phyloP scores from a whole-genome alignment of 92 coral and sea anemone species.

The Pocillopora grandis region DNA sequence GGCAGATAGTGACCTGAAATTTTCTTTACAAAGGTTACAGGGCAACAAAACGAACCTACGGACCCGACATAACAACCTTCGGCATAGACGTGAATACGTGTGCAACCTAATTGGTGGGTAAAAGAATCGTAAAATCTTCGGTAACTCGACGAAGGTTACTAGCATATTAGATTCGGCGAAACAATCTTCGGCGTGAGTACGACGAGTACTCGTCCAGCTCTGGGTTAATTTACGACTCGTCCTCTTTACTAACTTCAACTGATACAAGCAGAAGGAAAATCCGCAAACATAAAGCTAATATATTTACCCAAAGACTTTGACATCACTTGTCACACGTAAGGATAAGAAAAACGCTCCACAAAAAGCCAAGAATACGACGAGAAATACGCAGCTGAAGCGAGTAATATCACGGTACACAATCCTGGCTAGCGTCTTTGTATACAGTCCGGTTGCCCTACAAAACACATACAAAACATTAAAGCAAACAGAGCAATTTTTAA shows the following conservation, averaged over 20 bases:
- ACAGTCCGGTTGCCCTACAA: conserved; percentile 63
- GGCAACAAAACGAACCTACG: neutral
- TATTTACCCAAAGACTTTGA: conserved; percentile 56
- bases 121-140: neutral
- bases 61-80: neutral
- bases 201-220: too few species aligned
- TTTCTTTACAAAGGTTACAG: neutral
- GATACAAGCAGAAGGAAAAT: neutral
- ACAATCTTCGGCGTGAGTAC: too few species aligned
- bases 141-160: too few species aligned
- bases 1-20: neutral
- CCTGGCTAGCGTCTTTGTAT: conserved; percentile 76
- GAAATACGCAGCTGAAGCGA: conserved; percentile 59
- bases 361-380: conserved; percentile 65
- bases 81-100: neutral
- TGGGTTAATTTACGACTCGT: too few species aligned
- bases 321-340: conserved; percentile 58
- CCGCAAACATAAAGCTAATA: neutral
- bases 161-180: too few species aligned
- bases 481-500: neutral
- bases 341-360: conserved; percentile 71
- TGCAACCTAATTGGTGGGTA: neutral
- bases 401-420: conserved; percentile 66
- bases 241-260: too few species aligned
- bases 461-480: conserved; percentile 17